These are phyloP conservation scores for Leptodirus hochenwartii DNA, from an alignment of 2,888 invertebrate species.

Conservation along the genomic window DNA sequence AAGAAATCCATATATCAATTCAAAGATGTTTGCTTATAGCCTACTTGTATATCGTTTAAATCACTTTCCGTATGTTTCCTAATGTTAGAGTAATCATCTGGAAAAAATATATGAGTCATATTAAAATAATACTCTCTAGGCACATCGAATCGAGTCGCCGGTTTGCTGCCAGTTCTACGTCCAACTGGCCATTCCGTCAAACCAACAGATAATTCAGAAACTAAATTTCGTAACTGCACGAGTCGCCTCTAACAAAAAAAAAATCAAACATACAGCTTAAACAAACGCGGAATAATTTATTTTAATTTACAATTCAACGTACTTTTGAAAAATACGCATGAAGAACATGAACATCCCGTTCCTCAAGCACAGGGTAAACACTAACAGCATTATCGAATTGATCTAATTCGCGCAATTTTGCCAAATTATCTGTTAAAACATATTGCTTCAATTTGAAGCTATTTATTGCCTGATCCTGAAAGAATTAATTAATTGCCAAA, in stretches of 20 bases:
- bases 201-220: conserved; percentile 16
- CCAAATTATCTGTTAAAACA: conserved; percentile 26
- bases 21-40: conserved; percentile 1
- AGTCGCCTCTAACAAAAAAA: conserved; percentile 19
- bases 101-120: conserved; percentile 60
- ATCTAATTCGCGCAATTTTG: conserved; percentile 23
- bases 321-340: conserved; percentile 57
- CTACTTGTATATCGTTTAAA: conserved; percentile 38
- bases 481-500: conserved; percentile 13
- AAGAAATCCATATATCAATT: neutral
- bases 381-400: conserved; percentile 39
- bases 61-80: conserved; percentile 45
- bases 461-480: conserved; percentile 14
- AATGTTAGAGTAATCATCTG: conserved; percentile 59
- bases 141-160: conserved; percentile 63
- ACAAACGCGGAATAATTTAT: neutral
- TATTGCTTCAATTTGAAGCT: conserved; percentile 28
- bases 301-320: conserved; percentile 9
- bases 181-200: conserved; percentile 54
- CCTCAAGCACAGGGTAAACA: conserved; percentile 42
- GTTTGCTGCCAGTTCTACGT: conserved; percentile 42
- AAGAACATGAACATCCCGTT: conserved; percentile 45
- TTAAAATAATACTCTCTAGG: conserved; percentile 79
- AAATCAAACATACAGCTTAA: neutral
- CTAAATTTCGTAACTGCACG: conserved; percentile 17